These are phyloP conservation scores for Monoplex corrugatus DNA, from an alignment of 2,888 invertebrate genomes.

Conservation along the genomic window DNA sequence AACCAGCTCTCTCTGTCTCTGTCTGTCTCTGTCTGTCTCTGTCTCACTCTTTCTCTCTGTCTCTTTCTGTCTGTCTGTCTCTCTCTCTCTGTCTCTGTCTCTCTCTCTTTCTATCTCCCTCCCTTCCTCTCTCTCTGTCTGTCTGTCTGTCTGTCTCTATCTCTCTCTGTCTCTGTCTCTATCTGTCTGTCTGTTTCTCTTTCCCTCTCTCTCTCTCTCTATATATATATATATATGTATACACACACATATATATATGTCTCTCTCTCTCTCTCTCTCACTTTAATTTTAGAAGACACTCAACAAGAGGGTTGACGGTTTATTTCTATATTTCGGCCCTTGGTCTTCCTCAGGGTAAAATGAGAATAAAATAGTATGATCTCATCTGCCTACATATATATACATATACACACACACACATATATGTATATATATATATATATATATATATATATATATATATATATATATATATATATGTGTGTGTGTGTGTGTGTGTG, in stretches of 20 bases:
- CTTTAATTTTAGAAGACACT: too few species aligned
- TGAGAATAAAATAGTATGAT: too few species aligned
- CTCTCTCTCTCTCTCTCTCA: too few species aligned
- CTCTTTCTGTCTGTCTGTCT: background rate
- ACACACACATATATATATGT: background rate
- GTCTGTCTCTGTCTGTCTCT: too few species aligned
- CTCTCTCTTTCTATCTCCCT: too few species aligned
- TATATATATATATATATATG: conserved; percentile 3
- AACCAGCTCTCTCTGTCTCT: too few species aligned
- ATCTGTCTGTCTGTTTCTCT: background rate
- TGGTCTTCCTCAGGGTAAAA: too few species aligned
- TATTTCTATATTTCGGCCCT: too few species aligned
- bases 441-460: conserved; percentile 2
- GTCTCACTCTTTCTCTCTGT: background rate
- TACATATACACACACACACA: background rate
- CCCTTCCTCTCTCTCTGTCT: background rate
- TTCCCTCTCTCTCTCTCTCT: background rate
- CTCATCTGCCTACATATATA: too few species aligned
- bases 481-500: conserved; percentile 1
- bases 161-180: background rate
- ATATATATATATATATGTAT: background rate
- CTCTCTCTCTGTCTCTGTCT: background rate
- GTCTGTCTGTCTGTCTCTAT: background rate
- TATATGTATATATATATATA: too few species aligned
- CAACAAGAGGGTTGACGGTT: too few species aligned